phyloP scores from a whole-genome alignment of 2,113 vertebrate genomes.

The Nesogale talazaci region DNA sequence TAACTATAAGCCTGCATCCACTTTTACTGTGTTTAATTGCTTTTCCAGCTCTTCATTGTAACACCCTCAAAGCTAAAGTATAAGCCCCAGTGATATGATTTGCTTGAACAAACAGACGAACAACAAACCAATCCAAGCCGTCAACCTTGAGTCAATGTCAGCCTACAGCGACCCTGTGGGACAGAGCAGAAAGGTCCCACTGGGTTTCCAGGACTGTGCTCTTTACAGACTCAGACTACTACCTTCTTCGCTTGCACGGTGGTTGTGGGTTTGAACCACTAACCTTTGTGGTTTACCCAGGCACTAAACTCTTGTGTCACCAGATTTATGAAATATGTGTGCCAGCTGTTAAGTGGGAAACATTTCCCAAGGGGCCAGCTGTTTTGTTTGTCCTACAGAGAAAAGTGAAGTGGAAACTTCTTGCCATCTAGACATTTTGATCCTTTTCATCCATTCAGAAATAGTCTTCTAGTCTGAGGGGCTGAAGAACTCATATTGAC shows the following conservation, averaged over 20 bases:
- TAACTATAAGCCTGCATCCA: neutral
- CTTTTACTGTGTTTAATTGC: neutral
- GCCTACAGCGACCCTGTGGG: neutral
- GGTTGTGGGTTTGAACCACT: neutral
- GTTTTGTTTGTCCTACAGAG: neutral
- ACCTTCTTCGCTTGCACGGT: neutral
- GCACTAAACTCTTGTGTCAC: neutral
- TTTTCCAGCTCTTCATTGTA: conserved; percentile 5
- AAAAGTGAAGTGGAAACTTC: neutral
- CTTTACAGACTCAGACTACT: neutral
- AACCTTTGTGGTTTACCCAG: neutral
- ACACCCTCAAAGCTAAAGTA: conserved; percentile 20
- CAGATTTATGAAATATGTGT: neutral
- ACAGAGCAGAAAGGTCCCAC: neutral
- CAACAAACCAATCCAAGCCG: neutral
- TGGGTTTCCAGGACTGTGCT: neutral
- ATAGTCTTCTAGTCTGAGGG: neutral
- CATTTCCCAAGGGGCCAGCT: neutral
- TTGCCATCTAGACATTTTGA: conserved; percentile 10
- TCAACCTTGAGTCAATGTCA: neutral
- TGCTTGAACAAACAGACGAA: neutral
- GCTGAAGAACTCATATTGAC: neutral
- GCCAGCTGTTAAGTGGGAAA: neutral
- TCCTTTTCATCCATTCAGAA: conserved; percentile 35
- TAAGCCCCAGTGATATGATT: neutral